Base-by-base conservation (phyloP, 2,797 vertebrate species). In the Melanotaenia boesemani region DNA sequence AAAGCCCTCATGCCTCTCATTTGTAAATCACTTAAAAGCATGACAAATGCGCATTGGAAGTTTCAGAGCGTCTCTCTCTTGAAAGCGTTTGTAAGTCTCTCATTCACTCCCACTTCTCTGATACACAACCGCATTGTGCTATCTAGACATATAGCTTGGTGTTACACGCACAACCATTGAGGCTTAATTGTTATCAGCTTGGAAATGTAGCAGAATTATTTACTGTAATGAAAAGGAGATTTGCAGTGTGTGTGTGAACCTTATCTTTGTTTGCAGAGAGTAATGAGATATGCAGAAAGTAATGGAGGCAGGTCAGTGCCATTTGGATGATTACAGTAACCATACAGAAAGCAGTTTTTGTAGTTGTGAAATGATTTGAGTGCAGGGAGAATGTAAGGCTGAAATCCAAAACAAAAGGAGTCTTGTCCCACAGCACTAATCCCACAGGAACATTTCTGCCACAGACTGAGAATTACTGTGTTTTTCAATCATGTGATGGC, bases 21-120 rank as follows among this genome's bases (percentile, higher is more conserved):
- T 91, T 92, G 92, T 87, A 90, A 92, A 92, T 91, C 90, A 89
- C 86, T 92, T 91, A 89, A 91, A 92, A 91, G 88, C 90, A 92
- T 93, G 91, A 93, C 91, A 93, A 89, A 92, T 91, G 85, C 87
- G 89, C 85, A 92, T 82, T 91, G 83, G 88, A 91, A 86, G 85
- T 91, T 92, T 88, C 85, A 65, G 81, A 84, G 89, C 84, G 83
- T 90, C 86, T 82, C 79, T 82, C 79, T 74, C 67, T 71, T 79
- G 79, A 89, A 79, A 84, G 84, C 83, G 2, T 77, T 82, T 71
- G 72, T 55, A 65, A 79, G 86, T 79, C 81, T 68, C 56, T 86
- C 80, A 72, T 91, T 90, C 83, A 85, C 75, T 67, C 55, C 59
- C 76, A 67, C 66, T 58, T 68, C 84, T 71, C 72, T 20, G 34